A percentile compares a stretch with the other conserved stretches of the same genome.
Evolutionary conservation across 1,140 invertebrate genomes (phyloP).

Genomic region (Mizuhopecten yessoensis): DNA sequence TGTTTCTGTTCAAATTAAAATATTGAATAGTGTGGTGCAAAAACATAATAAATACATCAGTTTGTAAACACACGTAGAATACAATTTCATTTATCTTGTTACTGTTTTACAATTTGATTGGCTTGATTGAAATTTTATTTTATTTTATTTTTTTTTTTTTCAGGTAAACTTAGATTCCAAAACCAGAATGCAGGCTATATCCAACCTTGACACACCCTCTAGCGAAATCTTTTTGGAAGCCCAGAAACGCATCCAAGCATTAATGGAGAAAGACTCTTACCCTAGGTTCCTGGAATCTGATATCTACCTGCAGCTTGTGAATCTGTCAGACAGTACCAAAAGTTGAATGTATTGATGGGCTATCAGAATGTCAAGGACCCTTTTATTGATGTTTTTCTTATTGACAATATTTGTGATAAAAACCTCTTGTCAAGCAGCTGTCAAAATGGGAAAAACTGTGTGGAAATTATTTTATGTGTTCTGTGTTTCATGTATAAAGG

Average conservation of each 20-base stretch:
- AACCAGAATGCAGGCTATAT: slow-evolving; percentile 83
- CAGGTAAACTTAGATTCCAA: slow-evolving; percentile 86
- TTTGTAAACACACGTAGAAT: too few relatives aligned
- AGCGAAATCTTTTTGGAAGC: slow-evolving; percentile 85
- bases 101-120: neutral
- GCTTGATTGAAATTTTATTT: neutral
- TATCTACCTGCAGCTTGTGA: slow-evolving; percentile 63
- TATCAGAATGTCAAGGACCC: too few relatives aligned
- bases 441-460: too few relatives aligned
- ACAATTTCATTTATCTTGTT: too few relatives aligned
- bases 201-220: slow-evolving; percentile 77
- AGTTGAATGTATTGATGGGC: slow-evolving; percentile 16
- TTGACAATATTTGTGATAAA: too few relatives aligned
- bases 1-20: too few relatives aligned
- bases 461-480: too few relatives aligned
- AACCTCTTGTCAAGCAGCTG: too few relatives aligned
- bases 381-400: too few relatives aligned
- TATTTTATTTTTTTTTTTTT: slow-evolving; percentile 56
- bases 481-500: too few relatives aligned
- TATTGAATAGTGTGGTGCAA: too few relatives aligned
- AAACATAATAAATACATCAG: too few relatives aligned
- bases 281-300: slow-evolving; percentile 85
- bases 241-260: slow-evolving; percentile 85
- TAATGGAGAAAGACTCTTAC: slow-evolving; percentile 87
- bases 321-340: slow-evolving; percentile 43